Conservation (phyloP, 1,140 invertebrate species). For the Microplitis demolitor region DNA sequence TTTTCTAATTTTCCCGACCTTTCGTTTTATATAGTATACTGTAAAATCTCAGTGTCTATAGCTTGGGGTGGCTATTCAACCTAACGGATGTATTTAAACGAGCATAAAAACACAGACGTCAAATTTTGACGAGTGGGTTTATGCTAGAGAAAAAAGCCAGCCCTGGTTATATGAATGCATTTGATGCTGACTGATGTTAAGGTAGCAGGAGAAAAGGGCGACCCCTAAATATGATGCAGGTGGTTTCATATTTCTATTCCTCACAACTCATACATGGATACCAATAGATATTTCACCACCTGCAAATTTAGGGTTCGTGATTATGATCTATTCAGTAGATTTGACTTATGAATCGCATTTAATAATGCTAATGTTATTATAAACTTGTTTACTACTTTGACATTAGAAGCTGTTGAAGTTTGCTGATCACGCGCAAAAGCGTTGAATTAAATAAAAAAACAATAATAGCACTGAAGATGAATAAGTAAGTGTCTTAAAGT, state of each 20-base stretch:
- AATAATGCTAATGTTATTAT: neutral
- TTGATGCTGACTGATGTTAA: neutral
- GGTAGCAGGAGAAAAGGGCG: neutral
- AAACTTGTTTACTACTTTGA: neutral
- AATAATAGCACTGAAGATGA: neutral
- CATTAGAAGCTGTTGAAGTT: neutral
- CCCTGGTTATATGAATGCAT: neutral
- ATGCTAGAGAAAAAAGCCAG: neutral
- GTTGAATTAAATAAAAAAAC: neutral
- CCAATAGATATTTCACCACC: slow-evolving; percentile 6
- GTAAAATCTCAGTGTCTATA: neutral
- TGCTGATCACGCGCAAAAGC: too few species aligned
- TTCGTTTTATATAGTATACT: neutral
- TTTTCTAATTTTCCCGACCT: neutral
- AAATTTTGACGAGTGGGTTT: slow-evolving; percentile 11
- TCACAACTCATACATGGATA: neutral
- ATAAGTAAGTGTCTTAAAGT: slow-evolving; percentile 25
- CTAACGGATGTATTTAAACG: neutral
- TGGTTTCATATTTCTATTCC: slow-evolving; percentile 33
- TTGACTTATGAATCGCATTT: neutral
- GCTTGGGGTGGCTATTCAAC: neutral
- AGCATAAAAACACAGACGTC: slow-evolving; percentile 8
- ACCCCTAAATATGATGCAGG: slow-evolving; percentile 10
- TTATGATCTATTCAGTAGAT: neutral
- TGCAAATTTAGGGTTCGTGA: slow-evolving; percentile 10